Conservation (phyloP, 1,140 invertebrate genomes). For the Linepithema humile region DNA sequence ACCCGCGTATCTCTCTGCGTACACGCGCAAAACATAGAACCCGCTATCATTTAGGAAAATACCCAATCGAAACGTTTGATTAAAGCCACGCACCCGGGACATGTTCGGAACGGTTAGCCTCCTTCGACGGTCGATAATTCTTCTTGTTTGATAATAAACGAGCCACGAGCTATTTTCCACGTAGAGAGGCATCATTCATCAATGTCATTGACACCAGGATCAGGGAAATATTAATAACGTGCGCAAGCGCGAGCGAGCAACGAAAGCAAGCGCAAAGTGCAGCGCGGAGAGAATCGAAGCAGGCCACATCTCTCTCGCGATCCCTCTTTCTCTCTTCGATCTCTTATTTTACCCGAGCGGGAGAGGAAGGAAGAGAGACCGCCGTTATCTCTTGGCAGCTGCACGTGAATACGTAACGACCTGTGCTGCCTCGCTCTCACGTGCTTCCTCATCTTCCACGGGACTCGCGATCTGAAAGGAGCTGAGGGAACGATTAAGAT, state of each 20-base stretch:
- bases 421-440: slow-evolving; percentile 20
- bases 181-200: slow-evolving; percentile 13
- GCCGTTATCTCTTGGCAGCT: slow-evolving; percentile 40
- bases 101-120: slow-evolving; percentile 5
- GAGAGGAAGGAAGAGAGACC: not conserved
- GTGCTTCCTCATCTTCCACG: slow-evolving; percentile 30
- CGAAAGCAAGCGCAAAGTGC: not conserved
- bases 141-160: slow-evolving; percentile 36
- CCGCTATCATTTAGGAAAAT: not conserved
- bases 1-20: not conserved
- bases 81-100: not conserved
- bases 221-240: slow-evolving; percentile 47
- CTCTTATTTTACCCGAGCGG: slow-evolving; percentile 20
- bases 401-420: slow-evolving; percentile 65
- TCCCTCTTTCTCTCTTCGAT: slow-evolving; percentile 22
- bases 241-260: not conserved
- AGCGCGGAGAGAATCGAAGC: not conserved
- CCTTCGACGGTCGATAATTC: slow-evolving; percentile 47
- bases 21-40: not conserved
- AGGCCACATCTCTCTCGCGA: not conserved
- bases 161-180: slow-evolving; percentile 18
- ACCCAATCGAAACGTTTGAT: slow-evolving; percentile 20
- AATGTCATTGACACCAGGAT: slow-evolving; percentile 52
- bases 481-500: slow-evolving; percentile 53
- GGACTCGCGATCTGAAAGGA: slow-evolving; percentile 41